A percentile compares a stretch with the other conserved stretches of the same genome.
These are phyloP conservation scores for Leptinotarsa undecemlineata DNA, from an alignment of 1,140 invertebrate genomes.

Conservation along the genomic window DNA sequence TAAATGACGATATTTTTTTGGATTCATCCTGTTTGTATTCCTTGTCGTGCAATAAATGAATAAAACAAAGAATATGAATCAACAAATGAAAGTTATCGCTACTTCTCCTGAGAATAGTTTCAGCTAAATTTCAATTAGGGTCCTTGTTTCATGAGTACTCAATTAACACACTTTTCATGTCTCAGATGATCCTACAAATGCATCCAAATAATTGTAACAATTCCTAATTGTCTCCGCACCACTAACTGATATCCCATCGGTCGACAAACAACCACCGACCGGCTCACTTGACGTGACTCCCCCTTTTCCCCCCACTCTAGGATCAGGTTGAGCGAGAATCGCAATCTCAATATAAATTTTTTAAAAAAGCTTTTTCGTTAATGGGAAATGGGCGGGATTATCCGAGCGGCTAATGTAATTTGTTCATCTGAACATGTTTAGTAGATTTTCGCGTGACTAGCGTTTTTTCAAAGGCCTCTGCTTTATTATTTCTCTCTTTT, in stretches of 20 bases:
- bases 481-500: slow-evolving; percentile 51
- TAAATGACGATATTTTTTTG: too few relatives aligned
- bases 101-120: too few relatives aligned
- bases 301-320: not conserved
- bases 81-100: too few relatives aligned
- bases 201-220: too few relatives aligned
- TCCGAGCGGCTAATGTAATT: slow-evolving; percentile 52
- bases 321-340: slow-evolving; percentile 28
- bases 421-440: slow-evolving; percentile 54
- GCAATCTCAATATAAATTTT: slow-evolving; percentile 44
- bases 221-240: too few relatives aligned
- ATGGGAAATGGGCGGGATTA: slow-evolving; percentile 53
- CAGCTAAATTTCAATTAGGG: too few relatives aligned
- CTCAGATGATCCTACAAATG: too few relatives aligned
- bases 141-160: too few relatives aligned
- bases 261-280: not conserved
- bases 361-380: slow-evolving; percentile 52
- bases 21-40: too few relatives aligned
- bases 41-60: too few relatives aligned
- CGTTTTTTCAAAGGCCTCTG: slow-evolving; percentile 48
- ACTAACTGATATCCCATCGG: not conserved
- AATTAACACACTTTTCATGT: too few relatives aligned
- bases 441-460: slow-evolving; percentile 52
- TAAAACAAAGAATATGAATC: too few relatives aligned
- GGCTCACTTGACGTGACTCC: not conserved